phyloP scores from a whole-genome alignment of 2,797 vertebrate species.

The Eulemur rubriventer region DNA sequence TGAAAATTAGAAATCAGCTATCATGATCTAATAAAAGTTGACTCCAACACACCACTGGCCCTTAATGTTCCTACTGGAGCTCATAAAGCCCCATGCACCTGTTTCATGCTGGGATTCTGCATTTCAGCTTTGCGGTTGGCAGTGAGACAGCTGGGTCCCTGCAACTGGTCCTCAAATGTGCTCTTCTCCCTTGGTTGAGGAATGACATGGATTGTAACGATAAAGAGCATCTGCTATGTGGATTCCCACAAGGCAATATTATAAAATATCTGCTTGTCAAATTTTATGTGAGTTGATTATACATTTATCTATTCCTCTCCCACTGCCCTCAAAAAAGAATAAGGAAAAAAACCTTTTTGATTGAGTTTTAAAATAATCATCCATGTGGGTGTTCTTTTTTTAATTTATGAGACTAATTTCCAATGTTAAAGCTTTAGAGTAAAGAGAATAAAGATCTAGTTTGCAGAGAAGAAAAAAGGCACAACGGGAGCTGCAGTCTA shows the following conservation, averaged over 20 bases:
- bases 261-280: conserved; percentile 49
- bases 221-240: conserved; percentile 56
- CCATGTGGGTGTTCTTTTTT: background rate
- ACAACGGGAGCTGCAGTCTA: background rate
- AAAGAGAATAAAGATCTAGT: background rate
- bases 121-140: conserved; percentile 64
- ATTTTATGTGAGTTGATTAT: conserved; percentile 45
- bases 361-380: background rate
- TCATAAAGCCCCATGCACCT: conserved; percentile 63
- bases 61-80: background rate
- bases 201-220: conserved; percentile 52
- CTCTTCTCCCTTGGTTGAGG: background rate
- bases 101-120: conserved; percentile 62
- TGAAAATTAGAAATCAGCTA: background rate
- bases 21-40: background rate
- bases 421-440: conserved; percentile 18
- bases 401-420: conserved; percentile 43
- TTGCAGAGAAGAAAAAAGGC: background rate
- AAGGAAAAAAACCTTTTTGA: background rate
- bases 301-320: conserved; percentile 22
- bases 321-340: background rate
- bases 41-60: background rate
- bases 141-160: conserved; percentile 62
- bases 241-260: background rate
- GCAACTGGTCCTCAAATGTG: conserved; percentile 70